A percentile compares a stretch with the other conserved stretches of the same genome.
Conservation (phyloP, 2,797 vertebrate species). For the Pampus argenteus region DNA sequence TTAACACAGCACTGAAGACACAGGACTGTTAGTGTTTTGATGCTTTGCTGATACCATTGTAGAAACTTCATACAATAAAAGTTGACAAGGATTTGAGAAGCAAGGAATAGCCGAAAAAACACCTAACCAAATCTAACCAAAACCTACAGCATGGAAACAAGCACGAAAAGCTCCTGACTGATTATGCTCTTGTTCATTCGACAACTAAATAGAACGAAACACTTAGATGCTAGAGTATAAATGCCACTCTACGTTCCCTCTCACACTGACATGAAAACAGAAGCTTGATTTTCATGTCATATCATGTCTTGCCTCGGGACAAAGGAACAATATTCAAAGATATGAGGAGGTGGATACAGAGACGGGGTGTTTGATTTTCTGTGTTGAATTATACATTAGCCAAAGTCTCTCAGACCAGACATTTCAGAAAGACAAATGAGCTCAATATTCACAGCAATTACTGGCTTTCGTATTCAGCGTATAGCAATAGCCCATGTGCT, state of each 20-base stretch:
- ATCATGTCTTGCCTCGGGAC: slow-evolving; percentile 55
- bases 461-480: slow-evolving; percentile 27
- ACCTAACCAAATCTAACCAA: neutral
- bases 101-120: slow-evolving; percentile 7
- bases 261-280: slow-evolving; percentile 54
- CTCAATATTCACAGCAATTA: slow-evolving; percentile 60
- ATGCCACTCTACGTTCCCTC: slow-evolving; percentile 51
- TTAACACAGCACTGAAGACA: slow-evolving; percentile 27
- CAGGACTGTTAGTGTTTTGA: slow-evolving; percentile 28
- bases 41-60: slow-evolving; percentile 26
- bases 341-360: slow-evolving; percentile 69
- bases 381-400: slow-evolving; percentile 72
- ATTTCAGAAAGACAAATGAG: slow-evolving; percentile 68
- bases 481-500: slow-evolving; percentile 31
- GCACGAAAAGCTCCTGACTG: slow-evolving; percentile 30
- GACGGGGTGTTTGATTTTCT: slow-evolving; percentile 63
- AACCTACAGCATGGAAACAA: slow-evolving; percentile 25
- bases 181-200: slow-evolving; percentile 50
- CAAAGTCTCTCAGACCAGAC: slow-evolving; percentile 61
- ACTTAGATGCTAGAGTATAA: slow-evolving; percentile 48
- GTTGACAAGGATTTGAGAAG: slow-evolving; percentile 16
- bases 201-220: slow-evolving; percentile 55
- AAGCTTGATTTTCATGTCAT: slow-evolving; percentile 53
- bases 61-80: slow-evolving; percentile 26
- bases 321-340: slow-evolving; percentile 57